Evolutionary conservation across 2,888 invertebrate species (phyloP).

Genomic region (Rhorus exstirpatorius): DNA sequence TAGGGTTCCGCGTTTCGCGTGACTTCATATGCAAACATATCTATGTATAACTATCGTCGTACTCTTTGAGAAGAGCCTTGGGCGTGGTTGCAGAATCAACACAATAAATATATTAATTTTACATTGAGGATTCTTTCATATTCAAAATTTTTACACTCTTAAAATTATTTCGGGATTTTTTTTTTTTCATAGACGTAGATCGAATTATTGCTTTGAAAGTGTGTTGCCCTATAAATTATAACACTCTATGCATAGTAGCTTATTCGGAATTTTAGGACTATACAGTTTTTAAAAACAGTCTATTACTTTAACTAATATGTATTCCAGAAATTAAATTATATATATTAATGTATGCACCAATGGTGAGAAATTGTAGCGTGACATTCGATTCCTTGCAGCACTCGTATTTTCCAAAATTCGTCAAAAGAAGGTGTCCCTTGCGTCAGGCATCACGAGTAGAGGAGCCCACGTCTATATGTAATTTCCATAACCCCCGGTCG

Average conservation of each 20-base stretch:
- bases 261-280: too few species aligned
- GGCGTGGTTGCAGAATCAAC: constrained; percentile 10
- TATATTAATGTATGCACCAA: too few species aligned
- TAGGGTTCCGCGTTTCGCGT: constrained; percentile 44
- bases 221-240: too few species aligned
- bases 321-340: too few species aligned
- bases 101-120: neutral
- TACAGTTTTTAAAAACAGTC: too few species aligned
- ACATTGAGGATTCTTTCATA: neutral
- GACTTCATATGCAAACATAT: constrained; percentile 34
- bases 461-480: constrained; percentile 33
- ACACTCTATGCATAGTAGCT: too few species aligned
- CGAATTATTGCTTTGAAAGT: too few species aligned
- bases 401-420: neutral
- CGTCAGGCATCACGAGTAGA: neutral
- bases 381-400: too few species aligned
- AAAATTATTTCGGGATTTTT: neutral
- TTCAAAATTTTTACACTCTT: neutral
- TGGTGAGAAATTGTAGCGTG: too few species aligned
- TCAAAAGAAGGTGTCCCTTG: too few species aligned
- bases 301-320: too few species aligned
- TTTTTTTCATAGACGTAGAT: too few species aligned
- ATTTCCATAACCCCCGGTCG: constrained; percentile 29
- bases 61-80: constrained; percentile 22
- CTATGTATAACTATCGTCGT: constrained; percentile 4